A percentile compares a stretch with the other conserved stretches of the same genome.
phyloP scores from a whole-genome alignment of 2,113 vertebrate species.

The Atractosteus spatula region DNA sequence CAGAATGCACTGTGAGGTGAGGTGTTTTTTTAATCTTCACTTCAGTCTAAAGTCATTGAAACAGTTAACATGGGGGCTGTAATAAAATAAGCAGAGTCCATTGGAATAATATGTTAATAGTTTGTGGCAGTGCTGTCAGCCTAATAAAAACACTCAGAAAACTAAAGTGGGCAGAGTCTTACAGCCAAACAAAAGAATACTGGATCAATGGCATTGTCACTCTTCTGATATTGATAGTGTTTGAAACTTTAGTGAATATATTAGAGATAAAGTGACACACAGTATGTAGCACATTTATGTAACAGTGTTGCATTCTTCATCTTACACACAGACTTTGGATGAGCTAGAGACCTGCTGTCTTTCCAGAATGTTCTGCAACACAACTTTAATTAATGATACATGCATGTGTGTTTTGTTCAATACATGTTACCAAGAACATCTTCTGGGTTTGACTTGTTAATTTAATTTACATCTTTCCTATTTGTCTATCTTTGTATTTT shows the following conservation, averaged over 20 bases:
- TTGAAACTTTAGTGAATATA: slow-evolving; percentile 15
- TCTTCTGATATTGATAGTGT: slow-evolving; percentile 18
- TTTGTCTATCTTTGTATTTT: background rate
- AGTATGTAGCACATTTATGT: slow-evolving; percentile 25
- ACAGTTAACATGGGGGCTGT: slow-evolving; percentile 29
- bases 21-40: slow-evolving; percentile 14
- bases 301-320: slow-evolving; percentile 19
- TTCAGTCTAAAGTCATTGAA: slow-evolving; percentile 25
- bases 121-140: slow-evolving; percentile 40
- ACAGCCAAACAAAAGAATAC: slow-evolving; percentile 23
- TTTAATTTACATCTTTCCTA: too few relatives aligned
- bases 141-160: slow-evolving; percentile 29
- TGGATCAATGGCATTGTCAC: slow-evolving; percentile 16
- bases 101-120: slow-evolving; percentile 32
- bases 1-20: background rate
- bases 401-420: background rate
- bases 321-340: background rate
- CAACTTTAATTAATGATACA: slow-evolving; percentile 19
- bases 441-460: too few relatives aligned
- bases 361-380: slow-evolving; percentile 5
- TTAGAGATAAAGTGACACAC: slow-evolving; percentile 21
- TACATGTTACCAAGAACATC: too few relatives aligned
- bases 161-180: slow-evolving; percentile 23
- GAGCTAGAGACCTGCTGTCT: slow-evolving; percentile 5
- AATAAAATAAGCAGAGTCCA: slow-evolving; percentile 8